Evolutionary conservation across 2,888 invertebrate species (phyloP).

Genomic region (Dryococelus australis): DNA sequence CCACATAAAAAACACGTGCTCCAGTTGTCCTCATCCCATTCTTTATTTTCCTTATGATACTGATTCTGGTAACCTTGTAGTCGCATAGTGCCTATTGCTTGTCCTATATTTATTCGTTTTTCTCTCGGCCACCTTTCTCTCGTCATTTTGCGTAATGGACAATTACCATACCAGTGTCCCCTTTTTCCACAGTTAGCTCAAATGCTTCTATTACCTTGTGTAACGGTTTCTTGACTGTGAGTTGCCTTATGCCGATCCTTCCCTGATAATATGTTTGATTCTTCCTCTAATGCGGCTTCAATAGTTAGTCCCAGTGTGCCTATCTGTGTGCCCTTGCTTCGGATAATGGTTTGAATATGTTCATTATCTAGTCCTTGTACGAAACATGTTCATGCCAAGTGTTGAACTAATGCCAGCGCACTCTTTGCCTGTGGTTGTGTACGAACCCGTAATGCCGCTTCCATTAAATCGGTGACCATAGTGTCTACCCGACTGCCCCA

Average conservation of each 20-base stretch:
- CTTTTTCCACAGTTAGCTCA: background rate
- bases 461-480: background rate
- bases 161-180: background rate
- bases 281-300: constrained; percentile 5
- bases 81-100: background rate
- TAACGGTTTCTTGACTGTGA: background rate
- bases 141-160: background rate
- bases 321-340: too few species aligned
- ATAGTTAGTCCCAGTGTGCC: background rate
- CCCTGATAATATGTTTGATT: background rate
- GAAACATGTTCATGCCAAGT: background rate
- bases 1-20: too few species aligned
- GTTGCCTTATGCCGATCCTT: background rate
- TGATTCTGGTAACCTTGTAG: background rate
- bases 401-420: background rate
- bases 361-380: background rate
- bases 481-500: constrained; percentile 17
- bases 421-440: too few species aligned
- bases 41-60: too few species aligned
- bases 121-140: background rate
- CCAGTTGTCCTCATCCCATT: too few species aligned
- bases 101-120: too few species aligned
- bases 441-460: background rate
- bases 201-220: too few species aligned
- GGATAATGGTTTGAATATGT: background rate